Percentiles rank a stretch among this genome's conserved stretches.
phyloP scores from a whole-genome alignment of 2,797 vertebrate genomes.

The Kryptolebias ocellatus region DNA sequence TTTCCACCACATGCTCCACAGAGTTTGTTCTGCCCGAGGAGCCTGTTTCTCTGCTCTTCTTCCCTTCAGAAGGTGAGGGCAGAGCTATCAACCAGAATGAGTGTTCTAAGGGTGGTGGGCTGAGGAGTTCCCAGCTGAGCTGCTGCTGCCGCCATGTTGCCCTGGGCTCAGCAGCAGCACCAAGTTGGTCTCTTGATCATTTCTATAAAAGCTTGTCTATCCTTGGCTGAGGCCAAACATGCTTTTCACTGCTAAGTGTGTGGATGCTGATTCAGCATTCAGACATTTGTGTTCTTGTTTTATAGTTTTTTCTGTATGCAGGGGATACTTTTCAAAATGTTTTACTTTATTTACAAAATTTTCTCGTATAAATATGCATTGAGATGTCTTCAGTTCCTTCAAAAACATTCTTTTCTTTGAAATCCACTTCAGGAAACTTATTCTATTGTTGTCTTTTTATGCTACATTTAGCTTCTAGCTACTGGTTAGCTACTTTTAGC shows the following conservation, averaged over 20 bases:
- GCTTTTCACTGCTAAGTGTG: conserved; percentile 43
- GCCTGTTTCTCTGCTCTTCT: conserved; percentile 33
- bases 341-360: no score
- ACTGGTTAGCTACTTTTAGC: conserved; percentile 2
- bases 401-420: no score
- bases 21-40: conserved; percentile 57
- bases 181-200: conserved; percentile 54
- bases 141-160: conserved; percentile 53
- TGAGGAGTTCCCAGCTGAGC: conserved; percentile 67
- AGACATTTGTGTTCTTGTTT: conserved; percentile 54
- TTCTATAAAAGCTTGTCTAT: conserved; percentile 56
- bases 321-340: no score
- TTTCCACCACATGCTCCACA: conserved; percentile 60
- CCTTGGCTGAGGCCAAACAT: conserved; percentile 54
- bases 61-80: conserved; percentile 56
- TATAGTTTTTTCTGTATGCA: not conserved
- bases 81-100: conserved; percentile 48
- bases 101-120: conserved; percentile 39
- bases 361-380: no score
- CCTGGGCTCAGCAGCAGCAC: conserved; percentile 56
- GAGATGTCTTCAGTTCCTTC: no score
- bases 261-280: conserved; percentile 51
- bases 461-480: not conserved
- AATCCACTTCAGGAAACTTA: no score
- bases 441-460: no score